These are phyloP conservation scores for Phytoseiulus persimilis DNA, from an alignment of 2,888 invertebrate genomes.

Conservation along the genomic window DNA sequence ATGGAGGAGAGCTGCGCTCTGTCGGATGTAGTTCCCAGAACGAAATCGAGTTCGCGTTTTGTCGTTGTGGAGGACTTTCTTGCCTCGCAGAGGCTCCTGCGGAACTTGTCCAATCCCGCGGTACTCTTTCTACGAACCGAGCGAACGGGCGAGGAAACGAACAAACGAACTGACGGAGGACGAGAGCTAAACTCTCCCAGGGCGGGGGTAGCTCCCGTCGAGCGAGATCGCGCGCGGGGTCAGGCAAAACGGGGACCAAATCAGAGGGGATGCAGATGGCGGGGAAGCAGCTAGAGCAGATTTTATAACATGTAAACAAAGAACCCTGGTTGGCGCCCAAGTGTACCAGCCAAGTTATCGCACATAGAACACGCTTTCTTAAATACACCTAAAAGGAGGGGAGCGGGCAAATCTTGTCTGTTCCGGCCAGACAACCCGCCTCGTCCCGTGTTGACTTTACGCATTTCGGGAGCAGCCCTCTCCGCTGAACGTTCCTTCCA, in stretches of 20 bases:
- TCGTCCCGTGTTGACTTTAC: background rate
- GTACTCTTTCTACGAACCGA: no score
- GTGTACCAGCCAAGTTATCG: constrained; percentile 23
- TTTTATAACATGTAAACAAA: constrained; percentile 39
- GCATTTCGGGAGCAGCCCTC: background rate
- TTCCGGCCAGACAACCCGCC: constrained; percentile 19
- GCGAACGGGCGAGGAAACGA: no score
- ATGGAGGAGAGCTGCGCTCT: no score
- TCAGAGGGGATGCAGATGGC: background rate
- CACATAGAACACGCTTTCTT: constrained; percentile 38
- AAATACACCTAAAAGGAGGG: constrained; percentile 38
- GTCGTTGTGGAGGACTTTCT: no score
- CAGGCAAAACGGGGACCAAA: background rate
- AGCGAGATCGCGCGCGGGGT: background rate
- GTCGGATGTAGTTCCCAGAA: no score
- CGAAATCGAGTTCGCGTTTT: no score
- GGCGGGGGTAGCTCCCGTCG: no score
- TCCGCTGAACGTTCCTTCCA: background rate
- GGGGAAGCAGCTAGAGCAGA: constrained; percentile 9
- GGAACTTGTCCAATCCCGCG: no score
- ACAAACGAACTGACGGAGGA: background rate
- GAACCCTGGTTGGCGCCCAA: constrained; percentile 26
- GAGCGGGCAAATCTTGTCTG: background rate
- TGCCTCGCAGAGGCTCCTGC: no score
- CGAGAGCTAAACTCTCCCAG: background rate